Conservation (phyloP, 2,113 vertebrate species). For the Hippoglossus stenolepis region DNA sequence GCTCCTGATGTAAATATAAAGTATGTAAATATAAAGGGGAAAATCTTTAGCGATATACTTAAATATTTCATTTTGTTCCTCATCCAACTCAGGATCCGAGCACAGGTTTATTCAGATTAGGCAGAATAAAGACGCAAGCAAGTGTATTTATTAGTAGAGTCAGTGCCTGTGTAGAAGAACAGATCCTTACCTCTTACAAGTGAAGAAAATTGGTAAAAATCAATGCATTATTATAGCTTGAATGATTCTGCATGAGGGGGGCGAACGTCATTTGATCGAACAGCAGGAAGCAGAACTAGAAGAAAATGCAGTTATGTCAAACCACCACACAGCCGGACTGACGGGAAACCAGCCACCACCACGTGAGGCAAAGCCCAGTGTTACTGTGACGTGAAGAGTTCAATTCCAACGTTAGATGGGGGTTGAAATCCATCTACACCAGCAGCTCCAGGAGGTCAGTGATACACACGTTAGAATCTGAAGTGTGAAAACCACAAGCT, state of each 20-base stretch:
- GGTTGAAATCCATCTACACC: no score
- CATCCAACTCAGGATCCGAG: not conserved
- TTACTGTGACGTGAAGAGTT: slow-evolving; percentile 46
- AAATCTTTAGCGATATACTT: no score
- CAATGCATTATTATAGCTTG: no score
- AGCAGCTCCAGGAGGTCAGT: not conserved
- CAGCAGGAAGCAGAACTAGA: not conserved
- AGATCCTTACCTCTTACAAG: not conserved
- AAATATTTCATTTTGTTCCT: not conserved
- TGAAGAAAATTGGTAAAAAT: no score
- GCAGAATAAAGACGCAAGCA: not conserved
- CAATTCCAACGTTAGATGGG: slow-evolving; percentile 18
- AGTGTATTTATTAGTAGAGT: not conserved
- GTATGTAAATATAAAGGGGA: no score
- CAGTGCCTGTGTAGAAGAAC: not conserved
- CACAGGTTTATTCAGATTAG: not conserved
- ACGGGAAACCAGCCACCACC: slow-evolving; percentile 13
- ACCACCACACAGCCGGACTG: slow-evolving; percentile 10
- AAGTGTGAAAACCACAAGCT: not conserved
- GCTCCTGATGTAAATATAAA: no score
- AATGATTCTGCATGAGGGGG: not conserved
- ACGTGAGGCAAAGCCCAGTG: slow-evolving; percentile 11
- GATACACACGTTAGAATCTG: not conserved
- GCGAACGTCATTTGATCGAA: slow-evolving; percentile 1
- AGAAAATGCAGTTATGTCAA: slow-evolving; percentile 11